Percentiles rank a stretch among this genome's conserved stretches.
Conservation (phyloP, 2,797 vertebrate species). For the Sebastes kiyomatsui region DNA sequence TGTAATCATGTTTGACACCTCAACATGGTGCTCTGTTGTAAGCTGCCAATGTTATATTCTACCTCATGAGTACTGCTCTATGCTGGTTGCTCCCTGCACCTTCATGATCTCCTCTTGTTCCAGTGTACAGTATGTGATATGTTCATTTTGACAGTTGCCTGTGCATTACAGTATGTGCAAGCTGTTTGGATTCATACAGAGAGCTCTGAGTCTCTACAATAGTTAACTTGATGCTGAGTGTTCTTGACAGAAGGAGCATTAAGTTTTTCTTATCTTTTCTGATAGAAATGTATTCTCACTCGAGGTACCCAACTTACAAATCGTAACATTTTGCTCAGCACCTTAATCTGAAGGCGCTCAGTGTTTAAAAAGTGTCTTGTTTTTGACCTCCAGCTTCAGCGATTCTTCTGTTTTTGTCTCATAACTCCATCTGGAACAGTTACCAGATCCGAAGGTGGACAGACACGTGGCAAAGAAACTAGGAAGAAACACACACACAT, state of each 20-base stretch:
- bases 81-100: neutral
- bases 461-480: neutral
- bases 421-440: conserved; percentile 1
- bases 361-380: neutral
- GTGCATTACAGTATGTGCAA: neutral
- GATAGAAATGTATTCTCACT: neutral
- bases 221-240: neutral
- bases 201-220: neutral
- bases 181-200: neutral
- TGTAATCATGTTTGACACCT: neutral
- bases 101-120: neutral
- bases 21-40: neutral
- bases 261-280: neutral
- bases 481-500: neutral
- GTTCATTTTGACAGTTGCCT: neutral
- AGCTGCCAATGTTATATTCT: neutral
- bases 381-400: neutral
- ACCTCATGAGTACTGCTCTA: neutral
- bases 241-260: neutral
- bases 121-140: neutral
- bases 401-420: neutral
- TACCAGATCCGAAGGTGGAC: conserved; percentile 6
- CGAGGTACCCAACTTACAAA: neutral
- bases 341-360: neutral
- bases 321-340: neutral